Evolutionary conservation across 2,888 invertebrate genomes (phyloP), one percentile per base, ranked within the genome.

Genomic region (Molorchus minor): DNA sequence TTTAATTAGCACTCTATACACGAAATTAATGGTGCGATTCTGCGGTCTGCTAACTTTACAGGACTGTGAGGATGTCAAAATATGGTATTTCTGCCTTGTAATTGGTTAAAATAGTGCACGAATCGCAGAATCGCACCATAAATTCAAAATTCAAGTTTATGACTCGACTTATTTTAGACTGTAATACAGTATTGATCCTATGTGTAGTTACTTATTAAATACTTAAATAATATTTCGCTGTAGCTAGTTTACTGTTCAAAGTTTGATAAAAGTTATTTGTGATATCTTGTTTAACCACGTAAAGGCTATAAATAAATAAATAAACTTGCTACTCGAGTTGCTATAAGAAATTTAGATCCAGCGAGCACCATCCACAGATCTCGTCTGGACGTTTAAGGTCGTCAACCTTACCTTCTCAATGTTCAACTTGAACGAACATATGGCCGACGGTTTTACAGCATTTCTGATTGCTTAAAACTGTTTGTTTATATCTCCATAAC

Each of bases 381-480:
- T 25, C 19, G 49, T 38, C 49, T 51, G 49, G 38, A 51, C 49
- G 38, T 51, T 40, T 25, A 25, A 17, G 49, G 49, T 51, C 49
- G 49, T 21, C 38, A 51, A 51, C 49, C 49, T 51, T 51, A 36
- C 15, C 38, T 51, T 51, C 29, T 51, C 49, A 38, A 33, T 33
- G 46, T 33, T 46, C 30, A 33, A 33, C 33, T 33, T 33, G 33
- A 33, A 10, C 33, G 55, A 63, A 58, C 65, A 64, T 66, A 54
- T 66, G 66, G 59, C 60, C 65, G 58, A 65, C 62, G 60, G 55
- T 60, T 64, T 66, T 62, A 60, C 46, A 49, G 55, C 56, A 49
- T 62, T 61, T 56, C 46, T 55, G 59, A 47, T 46, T 52, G 54
- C 52, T 62, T 56, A 52, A 53, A 58, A 61, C 47, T 56, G 59